Evolutionary conservation across 2,888 invertebrate species (phyloP), one percentile per base, ranked within the genome.

Genomic region (Drosophila koepferae): DNA sequence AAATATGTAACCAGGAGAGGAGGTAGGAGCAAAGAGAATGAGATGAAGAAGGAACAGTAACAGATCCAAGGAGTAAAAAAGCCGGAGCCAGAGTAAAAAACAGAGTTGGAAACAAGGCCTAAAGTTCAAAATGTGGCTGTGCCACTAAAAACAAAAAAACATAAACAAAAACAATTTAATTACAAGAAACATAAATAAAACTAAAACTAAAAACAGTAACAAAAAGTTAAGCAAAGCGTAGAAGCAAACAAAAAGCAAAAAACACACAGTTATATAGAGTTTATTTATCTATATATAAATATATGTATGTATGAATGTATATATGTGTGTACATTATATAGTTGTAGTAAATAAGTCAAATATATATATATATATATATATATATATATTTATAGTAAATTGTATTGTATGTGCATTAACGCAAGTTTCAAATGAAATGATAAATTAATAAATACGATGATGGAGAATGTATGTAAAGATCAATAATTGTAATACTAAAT

Each of bases 91-190:
- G 65, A 46, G 36, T 60, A 49, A 41, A 49, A 16, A 60, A 54
- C 28, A 46, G 23, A 58, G 71, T 56, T 55, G 75, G 51, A 79
- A 76, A 72, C 69, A 77, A 87, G 86, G 89, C 89, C 86, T 84
- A 77, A 82, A 86, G 89, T 89, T 87, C 89, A 89, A 86, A 86
- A 78, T 58, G 86, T 90, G 86, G 86, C 86, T 86, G 88, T 82
- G 86, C 86, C 86, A 88, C 86, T 56, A 55, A 70, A 79, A 73
- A 79, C 53, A 23, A 23, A 23, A 23, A 23, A 23, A 23, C 23
- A 23, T 23, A 23, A 66, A 60, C 14, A n/a, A 69, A 23, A 71
- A 55, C n/a, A 56, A 44, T 44, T 44, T 28, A 66, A 49, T 41
- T 60, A 62, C n/a, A 41, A 40, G 38, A 38, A 49, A 56, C n/a